Conservation (phyloP, 2,113 vertebrate genomes). For the Calonectris borealis region DNA sequence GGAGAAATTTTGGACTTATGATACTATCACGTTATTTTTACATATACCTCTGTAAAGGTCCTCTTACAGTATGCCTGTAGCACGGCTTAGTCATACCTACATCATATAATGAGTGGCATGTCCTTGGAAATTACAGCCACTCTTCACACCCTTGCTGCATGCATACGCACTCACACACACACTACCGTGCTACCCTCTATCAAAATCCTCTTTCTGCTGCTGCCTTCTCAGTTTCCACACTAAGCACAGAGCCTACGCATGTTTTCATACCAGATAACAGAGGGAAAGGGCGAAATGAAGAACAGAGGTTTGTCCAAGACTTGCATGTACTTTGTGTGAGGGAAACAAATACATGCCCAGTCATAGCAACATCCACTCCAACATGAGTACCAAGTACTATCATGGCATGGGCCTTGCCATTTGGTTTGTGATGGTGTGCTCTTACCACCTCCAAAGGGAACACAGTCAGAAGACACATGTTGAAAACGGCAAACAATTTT, state of each 20-base stretch:
- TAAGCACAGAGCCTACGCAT: neutral
- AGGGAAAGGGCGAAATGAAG: neutral
- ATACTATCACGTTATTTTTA: neutral
- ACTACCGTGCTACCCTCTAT: neutral
- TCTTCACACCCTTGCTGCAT: neutral
- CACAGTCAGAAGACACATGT: neutral
- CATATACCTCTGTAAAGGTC: neutral
- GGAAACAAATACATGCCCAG: neutral
- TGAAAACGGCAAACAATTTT: neutral
- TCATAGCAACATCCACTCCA: neutral
- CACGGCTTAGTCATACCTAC: neutral
- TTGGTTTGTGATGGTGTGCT: neutral
- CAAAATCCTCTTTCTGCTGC: neutral
- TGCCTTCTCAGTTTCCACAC: neutral
- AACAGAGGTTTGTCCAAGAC: neutral
- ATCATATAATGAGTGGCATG: rapidly evolving
- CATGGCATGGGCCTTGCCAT: neutral
- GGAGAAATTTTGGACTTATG: neutral
- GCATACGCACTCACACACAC: too few relatives aligned
- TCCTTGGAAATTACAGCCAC: neutral
- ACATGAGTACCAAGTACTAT: neutral
- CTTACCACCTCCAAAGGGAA: neutral
- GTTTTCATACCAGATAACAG: neutral
- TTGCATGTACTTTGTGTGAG: neutral
- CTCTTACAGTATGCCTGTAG: neutral